Evolutionary conservation across 1,140 invertebrate species (phyloP), one percentile per base, ranked within the genome.

Genomic region (Drosophila sulfurigaster): DNA sequence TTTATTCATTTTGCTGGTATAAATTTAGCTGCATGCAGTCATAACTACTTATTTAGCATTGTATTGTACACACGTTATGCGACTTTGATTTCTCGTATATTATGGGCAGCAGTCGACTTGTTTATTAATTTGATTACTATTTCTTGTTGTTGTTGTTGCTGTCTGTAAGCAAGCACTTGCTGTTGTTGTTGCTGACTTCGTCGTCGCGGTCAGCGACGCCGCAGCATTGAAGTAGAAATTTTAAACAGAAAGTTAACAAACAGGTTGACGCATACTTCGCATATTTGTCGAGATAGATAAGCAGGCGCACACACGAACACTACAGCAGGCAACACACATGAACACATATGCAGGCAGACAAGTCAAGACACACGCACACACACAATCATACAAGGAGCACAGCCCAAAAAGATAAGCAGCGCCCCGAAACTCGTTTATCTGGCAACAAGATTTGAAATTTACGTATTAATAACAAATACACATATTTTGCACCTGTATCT

Each of bases 191-290:
- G 63, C 8, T 62, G 56, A 15, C 43, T 45, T 48, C 35, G 59
- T 38, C 54, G 60, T 72, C 41, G 68, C 64, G 72, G 66, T 70
- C 58, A 67, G 30, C 72, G 54, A 70, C 67, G 63, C 64, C 25
- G 32, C 66, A 68, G 52, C 67, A 77, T 67, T 74, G 71, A 69
- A 66, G 82, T 82, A 69, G 81, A 88, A 85, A 89, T 89, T 75
- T 82, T 66, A 62, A 89, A 72, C 85, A 85, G 86, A 89, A 89
- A 89, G 85, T 89, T 85, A 79, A 77, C 75, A 89, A 89, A 89
- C 85, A 85, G 85, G 85, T 89, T 89, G 85, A 89, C 85, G 81
- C 85, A 89, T 89, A 85, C 75, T 81, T 85, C 81, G 85, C 85
- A 89, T 89, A 89, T 89, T 89, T 89, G 78, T 85, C 54, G 64